phyloP scores from a whole-genome alignment of 2,888 invertebrate species.

The Xestia rhomboidea region DNA sequence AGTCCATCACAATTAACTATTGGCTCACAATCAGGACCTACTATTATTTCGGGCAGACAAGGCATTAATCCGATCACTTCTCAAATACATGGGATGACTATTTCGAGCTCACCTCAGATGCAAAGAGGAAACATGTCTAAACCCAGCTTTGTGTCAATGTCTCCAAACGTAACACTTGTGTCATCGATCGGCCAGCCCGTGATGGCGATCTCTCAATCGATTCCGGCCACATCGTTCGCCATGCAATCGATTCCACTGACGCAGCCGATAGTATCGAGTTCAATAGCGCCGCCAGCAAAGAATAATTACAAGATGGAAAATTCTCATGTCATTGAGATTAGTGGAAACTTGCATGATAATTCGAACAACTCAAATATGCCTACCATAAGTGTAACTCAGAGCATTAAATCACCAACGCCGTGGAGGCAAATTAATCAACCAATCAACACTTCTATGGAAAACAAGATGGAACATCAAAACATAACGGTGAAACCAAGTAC shows the following conservation, averaged over 20 bases:
- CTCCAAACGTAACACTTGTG: slow-evolving; percentile 86
- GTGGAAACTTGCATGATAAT: slow-evolving; percentile 86
- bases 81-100: slow-evolving; percentile 86
- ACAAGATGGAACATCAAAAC: slow-evolving; percentile 84
- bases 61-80: slow-evolving; percentile 88
- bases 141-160: slow-evolving; percentile 82
- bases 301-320: slow-evolving; percentile 86
- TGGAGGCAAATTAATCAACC: slow-evolving; percentile 84
- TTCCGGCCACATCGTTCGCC: slow-evolving; percentile 82
- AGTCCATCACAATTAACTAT: slow-evolving; percentile 78
- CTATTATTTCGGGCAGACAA: slow-evolving; percentile 82
- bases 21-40: slow-evolving; percentile 78
- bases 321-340: slow-evolving; percentile 87
- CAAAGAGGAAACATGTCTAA: slow-evolving; percentile 82
- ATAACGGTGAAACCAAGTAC: slow-evolving; percentile 80
- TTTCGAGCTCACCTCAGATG: slow-evolving; percentile 83
- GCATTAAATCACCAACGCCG: slow-evolving; percentile 86
- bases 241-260: slow-evolving; percentile 87
- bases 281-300: slow-evolving; percentile 84
- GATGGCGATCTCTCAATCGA: slow-evolving; percentile 88
- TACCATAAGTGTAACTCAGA: slow-evolving; percentile 88
- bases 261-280: slow-evolving; percentile 88
- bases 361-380: slow-evolving; percentile 81
- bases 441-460: slow-evolving; percentile 76
- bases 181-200: slow-evolving; percentile 87